These are phyloP conservation scores for Eudasyphora cyanicolor DNA, from an alignment of 2,888 invertebrate genomes.

Conservation along the genomic window DNA sequence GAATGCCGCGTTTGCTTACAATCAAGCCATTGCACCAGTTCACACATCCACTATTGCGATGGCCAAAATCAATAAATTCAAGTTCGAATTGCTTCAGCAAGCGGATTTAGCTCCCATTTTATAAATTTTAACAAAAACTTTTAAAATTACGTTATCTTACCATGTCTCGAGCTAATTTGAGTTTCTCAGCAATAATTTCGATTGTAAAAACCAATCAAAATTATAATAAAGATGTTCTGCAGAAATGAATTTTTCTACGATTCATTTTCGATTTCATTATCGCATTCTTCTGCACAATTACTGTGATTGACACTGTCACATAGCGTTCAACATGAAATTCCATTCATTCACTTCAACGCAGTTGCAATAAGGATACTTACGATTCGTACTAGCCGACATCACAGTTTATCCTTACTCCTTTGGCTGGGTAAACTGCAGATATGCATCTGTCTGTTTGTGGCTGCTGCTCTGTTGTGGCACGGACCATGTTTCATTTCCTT, in stretches of 20 bases:
- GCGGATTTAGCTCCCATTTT: too few species aligned
- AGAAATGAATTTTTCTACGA: not conserved
- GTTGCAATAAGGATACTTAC: not conserved
- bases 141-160: too few species aligned
- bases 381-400: not conserved
- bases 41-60: too few species aligned
- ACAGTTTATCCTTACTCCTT: not conserved
- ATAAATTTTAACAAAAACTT: too few species aligned
- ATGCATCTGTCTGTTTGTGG: not conserved
- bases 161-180: too few species aligned
- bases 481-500: constrained; percentile 2
- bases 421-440: not conserved
- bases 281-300: not conserved
- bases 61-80: too few species aligned
- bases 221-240: not conserved
- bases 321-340: not conserved
- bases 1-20: too few species aligned
- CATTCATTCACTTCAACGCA: not conserved
- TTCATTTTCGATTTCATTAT: not conserved
- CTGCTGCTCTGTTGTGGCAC: too few species aligned
- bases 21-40: too few species aligned
- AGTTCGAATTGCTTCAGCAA: too few species aligned
- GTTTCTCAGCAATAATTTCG: too few species aligned
- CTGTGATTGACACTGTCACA: not conserved
- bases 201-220: not conserved